Evolutionary conservation across 2,797 vertebrate genomes (phyloP), one percentile per base, ranked within the genome.

Genomic region (Mycteria americana): DNA sequence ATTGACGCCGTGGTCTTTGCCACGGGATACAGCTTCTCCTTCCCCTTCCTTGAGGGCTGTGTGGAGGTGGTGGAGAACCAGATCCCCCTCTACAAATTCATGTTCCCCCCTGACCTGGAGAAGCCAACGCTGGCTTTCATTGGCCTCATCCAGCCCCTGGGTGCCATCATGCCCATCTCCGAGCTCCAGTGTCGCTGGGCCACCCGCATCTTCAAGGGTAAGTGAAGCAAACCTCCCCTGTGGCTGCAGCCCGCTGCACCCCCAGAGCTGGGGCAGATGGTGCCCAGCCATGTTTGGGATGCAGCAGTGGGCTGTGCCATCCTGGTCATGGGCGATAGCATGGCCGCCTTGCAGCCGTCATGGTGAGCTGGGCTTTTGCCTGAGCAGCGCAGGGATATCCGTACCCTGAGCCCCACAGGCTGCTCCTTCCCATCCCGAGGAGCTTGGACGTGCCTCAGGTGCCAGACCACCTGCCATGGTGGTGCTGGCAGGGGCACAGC

Each of bases 181-280:
- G 67, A 69, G 96, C 97, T 99, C 73, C 99, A 99, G 89, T 98
- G 97, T 9, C 98, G 98, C 82, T 99, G 98, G 98, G 98, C 96
- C 70, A 98, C 98, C 17, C 97, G 94, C 5, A 94, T 99, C n/a
- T 98, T 99, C 91, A 99, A 98, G 98, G 98, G 99, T 99, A 91
- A 91, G 94, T 30, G 33, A 69, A 25, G 48, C 37, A 51, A 92
- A 57, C 19, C 35, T 51, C 64, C 83, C 43, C 97, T 98, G 16
- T 98, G 98, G 98, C 53, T 98, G 98, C 54, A 67, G 98, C 72
- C 97, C 97, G 5, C 23, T 51, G 76, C 67, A 43, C 88, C 88
- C 11, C 18, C 97, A 3, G 98, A 89, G 75, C 85, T 10, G 13
- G 25, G 23, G 12, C 57, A 78, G 33, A 54, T 6, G 45, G 22